Evolutionary conservation across 2,888 invertebrate species (phyloP).

Genomic region (Microdon myrmicae): DNA sequence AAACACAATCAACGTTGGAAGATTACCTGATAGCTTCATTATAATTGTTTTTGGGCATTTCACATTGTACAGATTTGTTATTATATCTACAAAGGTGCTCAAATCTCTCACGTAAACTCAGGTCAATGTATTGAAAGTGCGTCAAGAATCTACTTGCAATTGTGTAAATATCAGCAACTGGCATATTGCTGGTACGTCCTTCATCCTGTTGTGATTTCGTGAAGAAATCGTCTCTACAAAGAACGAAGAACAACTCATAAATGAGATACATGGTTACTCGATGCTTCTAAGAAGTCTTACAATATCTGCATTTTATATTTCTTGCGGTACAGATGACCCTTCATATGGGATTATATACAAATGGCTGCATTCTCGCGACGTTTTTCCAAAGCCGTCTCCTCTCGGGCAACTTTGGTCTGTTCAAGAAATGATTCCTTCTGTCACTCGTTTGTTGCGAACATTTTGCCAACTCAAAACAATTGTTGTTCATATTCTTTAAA

Average conservation of each 20-base stretch:
- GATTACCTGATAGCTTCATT: slow-evolving; percentile 82
- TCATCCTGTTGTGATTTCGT: slow-evolving; percentile 68
- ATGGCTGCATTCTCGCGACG: slow-evolving; percentile 79
- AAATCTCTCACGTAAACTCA: slow-evolving; percentile 77
- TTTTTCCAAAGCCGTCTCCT: slow-evolving; percentile 88
- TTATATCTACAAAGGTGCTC: slow-evolving; percentile 85
- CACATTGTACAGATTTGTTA: slow-evolving; percentile 80
- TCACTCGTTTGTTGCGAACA: slow-evolving; percentile 74
- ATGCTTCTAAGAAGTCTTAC: no score
- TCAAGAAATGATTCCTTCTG: slow-evolving; percentile 81
- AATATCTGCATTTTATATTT: slow-evolving; percentile 74
- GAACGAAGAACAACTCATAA: slow-evolving; percentile 11
- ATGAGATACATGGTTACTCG: no score
- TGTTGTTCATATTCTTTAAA: no score
- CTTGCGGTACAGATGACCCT: slow-evolving; percentile 79
- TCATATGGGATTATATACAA: slow-evolving; percentile 78
- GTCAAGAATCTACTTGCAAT: slow-evolving; percentile 70
- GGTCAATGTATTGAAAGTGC: slow-evolving; percentile 50
- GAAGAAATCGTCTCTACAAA: slow-evolving; percentile 80
- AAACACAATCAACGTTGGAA: neutral
- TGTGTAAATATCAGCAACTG: slow-evolving; percentile 78
- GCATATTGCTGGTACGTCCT: slow-evolving; percentile 71
- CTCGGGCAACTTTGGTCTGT: slow-evolving; percentile 89
- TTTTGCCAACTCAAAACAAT: no score
- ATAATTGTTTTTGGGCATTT: slow-evolving; percentile 84